phyloP scores from a whole-genome alignment of 1,140 invertebrate species.

The Lasioglossum baleicum region DNA sequence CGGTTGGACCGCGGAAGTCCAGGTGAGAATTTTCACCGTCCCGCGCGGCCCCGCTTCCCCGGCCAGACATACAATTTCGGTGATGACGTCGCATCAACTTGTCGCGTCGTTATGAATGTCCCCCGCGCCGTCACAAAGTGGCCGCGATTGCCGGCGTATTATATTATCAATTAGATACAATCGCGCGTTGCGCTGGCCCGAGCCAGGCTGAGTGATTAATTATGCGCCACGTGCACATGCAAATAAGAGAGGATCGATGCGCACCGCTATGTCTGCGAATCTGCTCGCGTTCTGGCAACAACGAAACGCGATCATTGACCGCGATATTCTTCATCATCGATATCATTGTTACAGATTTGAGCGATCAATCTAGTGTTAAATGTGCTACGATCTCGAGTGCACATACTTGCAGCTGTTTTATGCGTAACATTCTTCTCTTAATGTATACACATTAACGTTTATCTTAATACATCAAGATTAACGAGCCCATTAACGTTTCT shows the following conservation, averaged over 20 bases:
- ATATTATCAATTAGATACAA: constrained; percentile 40
- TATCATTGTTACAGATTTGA: neutral
- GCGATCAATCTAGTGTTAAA: no score
- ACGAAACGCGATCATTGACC: no score
- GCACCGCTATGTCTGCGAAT: neutral
- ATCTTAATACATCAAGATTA: no score
- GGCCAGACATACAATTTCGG: constrained; percentile 37
- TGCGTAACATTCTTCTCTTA: no score
- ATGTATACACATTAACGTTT: no score
- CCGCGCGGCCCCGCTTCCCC: neutral
- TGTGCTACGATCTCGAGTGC: no score
- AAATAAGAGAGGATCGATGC: constrained; percentile 22
- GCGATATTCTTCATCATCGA: no score
- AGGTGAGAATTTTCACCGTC: constrained; percentile 16
- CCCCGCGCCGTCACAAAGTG: constrained; percentile 3
- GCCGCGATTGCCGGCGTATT: constrained; percentile 24
- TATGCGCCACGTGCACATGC: neutral
- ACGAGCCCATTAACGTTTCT: no score
- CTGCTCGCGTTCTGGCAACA: no score
- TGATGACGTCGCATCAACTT: constrained; percentile 50
- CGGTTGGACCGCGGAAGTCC: neutral
- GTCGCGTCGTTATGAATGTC: constrained; percentile 33
- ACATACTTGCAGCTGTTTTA: no score
- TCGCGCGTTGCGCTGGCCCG: neutral
- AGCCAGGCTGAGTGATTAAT: constrained; percentile 26